These are phyloP conservation scores for Drosophila repleta DNA, from an alignment of 1,140 invertebrate species.

Conservation along the genomic window DNA sequence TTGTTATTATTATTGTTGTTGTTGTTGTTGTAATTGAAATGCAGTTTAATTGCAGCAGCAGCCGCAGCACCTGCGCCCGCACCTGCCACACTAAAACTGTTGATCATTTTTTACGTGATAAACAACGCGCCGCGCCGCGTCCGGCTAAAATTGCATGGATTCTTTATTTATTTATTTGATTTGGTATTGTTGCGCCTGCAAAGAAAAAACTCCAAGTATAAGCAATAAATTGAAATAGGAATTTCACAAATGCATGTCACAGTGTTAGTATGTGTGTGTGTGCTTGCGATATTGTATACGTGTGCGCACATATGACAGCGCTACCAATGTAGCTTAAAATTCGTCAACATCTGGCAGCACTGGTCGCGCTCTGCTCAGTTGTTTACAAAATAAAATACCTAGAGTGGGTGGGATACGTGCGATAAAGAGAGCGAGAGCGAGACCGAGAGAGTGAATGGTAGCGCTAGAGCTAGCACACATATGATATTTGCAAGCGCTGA, in stretches of 20 bases:
- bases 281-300: constrained; percentile 27
- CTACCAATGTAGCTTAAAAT: constrained; percentile 60
- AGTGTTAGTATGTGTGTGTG: constrained; percentile 3
- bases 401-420: constrained; percentile 36
- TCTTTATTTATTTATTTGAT: constrained; percentile 10
- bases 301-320: constrained; percentile 40
- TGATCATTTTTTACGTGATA: constrained; percentile 55
- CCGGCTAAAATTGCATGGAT: constrained; percentile 28
- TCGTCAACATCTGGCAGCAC: constrained; percentile 57
- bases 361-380: constrained; percentile 51
- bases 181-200: constrained; percentile 29
- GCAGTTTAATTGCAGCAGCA: constrained; percentile 62
- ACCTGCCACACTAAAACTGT: constrained; percentile 54
- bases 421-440: constrained; percentile 29
- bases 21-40: constrained; percentile 61
- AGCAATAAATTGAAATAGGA: constrained; percentile 42
- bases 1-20: constrained; percentile 27
- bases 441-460: constrained; percentile 5
- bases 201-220: constrained; percentile 11
- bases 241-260: constrained; percentile 70
- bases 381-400: constrained; percentile 69
- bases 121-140: constrained; percentile 8
- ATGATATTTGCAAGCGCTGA: constrained; percentile 37
- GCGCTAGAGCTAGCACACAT: constrained; percentile 21
- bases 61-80: constrained; percentile 34